Conservation (phyloP, 92 coral and sea anemone genomes). For the Parazoanthus swiftii region DNA sequence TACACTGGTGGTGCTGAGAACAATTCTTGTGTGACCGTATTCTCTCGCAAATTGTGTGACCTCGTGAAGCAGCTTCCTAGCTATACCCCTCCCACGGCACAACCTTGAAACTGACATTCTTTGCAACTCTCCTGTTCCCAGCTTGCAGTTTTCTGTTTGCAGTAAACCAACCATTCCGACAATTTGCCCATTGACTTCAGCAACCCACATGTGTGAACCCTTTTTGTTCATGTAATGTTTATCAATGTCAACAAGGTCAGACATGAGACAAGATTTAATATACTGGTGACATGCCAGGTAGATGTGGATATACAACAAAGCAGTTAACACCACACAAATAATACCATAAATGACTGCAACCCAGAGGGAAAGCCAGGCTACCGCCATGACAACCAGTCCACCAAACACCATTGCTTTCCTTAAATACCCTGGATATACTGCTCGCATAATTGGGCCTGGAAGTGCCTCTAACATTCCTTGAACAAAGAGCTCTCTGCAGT, state of each 20-base stretch:
- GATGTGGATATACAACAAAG: constrained; percentile 64
- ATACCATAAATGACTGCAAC: constrained; percentile 59
- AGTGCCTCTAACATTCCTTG: constrained; percentile 69
- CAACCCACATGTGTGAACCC: constrained; percentile 73
- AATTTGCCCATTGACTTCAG: constrained; percentile 66
- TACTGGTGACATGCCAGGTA: constrained; percentile 61
- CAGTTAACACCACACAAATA: constrained; percentile 57
- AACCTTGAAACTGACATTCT: constrained; percentile 70
- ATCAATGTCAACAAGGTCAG: constrained; percentile 67
- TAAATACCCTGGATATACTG: constrained; percentile 65
- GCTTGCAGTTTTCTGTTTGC: constrained; percentile 51
- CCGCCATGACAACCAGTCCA: constrained; percentile 55
- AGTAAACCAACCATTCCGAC: constrained; percentile 79
- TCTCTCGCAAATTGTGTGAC: constrained; percentile 58
- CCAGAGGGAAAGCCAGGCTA: constrained; percentile 65
- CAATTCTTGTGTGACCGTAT: constrained; percentile 47
- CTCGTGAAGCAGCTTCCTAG: constrained; percentile 54
- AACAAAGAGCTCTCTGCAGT: constrained; percentile 69
- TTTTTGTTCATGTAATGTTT: constrained; percentile 59
- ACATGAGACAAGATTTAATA: constrained; percentile 56
- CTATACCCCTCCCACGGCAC: constrained; percentile 72
- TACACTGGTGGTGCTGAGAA: constrained; percentile 64
- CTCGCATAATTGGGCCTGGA: constrained; percentile 47
- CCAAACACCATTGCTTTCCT: constrained; percentile 51
- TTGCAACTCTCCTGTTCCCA: constrained; percentile 71